Conservation (phyloP, 2,113 vertebrate genomes). For the Terrapene triunguis region DNA sequence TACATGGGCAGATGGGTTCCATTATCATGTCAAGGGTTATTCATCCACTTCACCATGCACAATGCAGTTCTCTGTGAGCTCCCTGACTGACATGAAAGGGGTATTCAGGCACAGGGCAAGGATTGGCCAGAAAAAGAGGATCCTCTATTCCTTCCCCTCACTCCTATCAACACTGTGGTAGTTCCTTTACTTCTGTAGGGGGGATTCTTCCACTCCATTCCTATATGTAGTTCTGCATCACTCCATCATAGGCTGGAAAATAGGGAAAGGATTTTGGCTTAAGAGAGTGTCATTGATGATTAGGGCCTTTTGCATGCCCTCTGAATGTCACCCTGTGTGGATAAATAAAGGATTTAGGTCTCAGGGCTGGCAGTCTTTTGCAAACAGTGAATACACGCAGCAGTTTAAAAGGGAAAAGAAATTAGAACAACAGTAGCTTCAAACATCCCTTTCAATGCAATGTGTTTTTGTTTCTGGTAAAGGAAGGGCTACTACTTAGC, state of each 20-base stretch:
- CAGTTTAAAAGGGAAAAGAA: conserved; percentile 34
- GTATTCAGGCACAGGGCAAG: neutral
- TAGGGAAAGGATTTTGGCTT: neutral
- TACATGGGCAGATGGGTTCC: neutral
- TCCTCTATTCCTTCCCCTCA: neutral
- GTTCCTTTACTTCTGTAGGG: neutral
- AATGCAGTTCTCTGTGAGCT: neutral
- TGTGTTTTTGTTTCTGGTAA: conserved; percentile 11
- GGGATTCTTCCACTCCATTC: neutral
- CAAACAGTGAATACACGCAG: conserved; percentile 24
- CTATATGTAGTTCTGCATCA: conserved; percentile 5
- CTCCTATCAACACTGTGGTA: neutral
- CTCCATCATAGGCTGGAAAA: neutral
- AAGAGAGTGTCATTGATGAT: conserved; percentile 10
- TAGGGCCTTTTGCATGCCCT: conserved; percentile 43
- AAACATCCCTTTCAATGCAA: conserved; percentile 39
- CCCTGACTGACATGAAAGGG: neutral
- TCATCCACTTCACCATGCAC: neutral
- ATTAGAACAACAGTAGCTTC: conserved; percentile 22
- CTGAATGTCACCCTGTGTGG: conserved; percentile 16
- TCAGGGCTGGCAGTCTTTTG: conserved; percentile 28
- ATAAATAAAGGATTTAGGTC: conserved; percentile 29
- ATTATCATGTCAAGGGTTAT: neutral
- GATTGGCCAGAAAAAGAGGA: neutral
- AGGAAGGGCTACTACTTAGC: neutral